Conservation (phyloP, 2,113 vertebrate genomes). For the Plectropomus leopardus region DNA sequence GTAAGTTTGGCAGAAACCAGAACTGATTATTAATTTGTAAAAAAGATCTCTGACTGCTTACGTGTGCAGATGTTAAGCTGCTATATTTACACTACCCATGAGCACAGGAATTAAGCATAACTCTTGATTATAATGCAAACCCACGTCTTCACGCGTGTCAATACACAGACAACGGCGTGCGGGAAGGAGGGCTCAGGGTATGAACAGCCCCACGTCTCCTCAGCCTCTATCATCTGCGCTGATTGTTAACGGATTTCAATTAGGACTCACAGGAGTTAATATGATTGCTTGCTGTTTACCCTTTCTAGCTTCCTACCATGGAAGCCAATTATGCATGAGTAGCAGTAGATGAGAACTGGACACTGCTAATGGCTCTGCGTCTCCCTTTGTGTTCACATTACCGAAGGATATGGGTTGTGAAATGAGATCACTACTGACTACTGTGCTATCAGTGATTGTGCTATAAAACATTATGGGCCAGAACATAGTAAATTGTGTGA, state of each 20-base stretch:
- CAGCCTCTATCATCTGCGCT: slow-evolving; percentile 62
- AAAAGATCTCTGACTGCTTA: slow-evolving; percentile 6
- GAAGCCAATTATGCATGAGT: slow-evolving; percentile 80
- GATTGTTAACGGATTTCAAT: slow-evolving; percentile 82
- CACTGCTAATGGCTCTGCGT: slow-evolving; percentile 77
- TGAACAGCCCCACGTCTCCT: slow-evolving; percentile 44
- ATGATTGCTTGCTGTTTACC: slow-evolving; percentile 80
- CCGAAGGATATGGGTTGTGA: slow-evolving; percentile 85
- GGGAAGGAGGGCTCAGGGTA: slow-evolving; percentile 25
- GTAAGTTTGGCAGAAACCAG: neutral
- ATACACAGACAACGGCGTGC: slow-evolving; percentile 28
- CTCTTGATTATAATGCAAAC: slow-evolving; percentile 56
- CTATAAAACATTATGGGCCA: slow-evolving; percentile 84
- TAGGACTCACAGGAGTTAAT: slow-evolving; percentile 77
- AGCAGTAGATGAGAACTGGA: slow-evolving; percentile 75
- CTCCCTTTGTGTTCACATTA: slow-evolving; percentile 84
- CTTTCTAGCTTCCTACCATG: slow-evolving; percentile 74
- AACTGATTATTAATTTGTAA: slow-evolving; percentile 7
- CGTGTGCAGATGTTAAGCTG: slow-evolving; percentile 19
- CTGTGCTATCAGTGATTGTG: slow-evolving; percentile 78
- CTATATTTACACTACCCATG: slow-evolving; percentile 14
- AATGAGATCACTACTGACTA: slow-evolving; percentile 84
- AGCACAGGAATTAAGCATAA: slow-evolving; percentile 38
- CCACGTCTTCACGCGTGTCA: slow-evolving; percentile 30
- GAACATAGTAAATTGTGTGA: slow-evolving; percentile 80